Evolutionary conservation across 2,113 vertebrate genomes (phyloP).

Genomic region (Copsychus sechellarum): DNA sequence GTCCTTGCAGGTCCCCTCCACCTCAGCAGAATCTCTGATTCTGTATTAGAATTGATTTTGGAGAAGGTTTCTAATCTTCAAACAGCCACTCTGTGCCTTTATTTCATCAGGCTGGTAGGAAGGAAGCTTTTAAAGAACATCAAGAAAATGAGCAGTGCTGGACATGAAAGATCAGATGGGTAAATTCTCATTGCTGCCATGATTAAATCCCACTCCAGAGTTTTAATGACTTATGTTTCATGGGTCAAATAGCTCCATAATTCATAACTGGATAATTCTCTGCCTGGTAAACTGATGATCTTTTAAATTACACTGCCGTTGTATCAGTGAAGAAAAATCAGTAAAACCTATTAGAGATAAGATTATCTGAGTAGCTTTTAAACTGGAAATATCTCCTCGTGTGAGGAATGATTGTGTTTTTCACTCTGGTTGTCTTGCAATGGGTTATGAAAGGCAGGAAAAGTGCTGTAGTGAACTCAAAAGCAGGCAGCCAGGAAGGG

Average conservation of each 20-base stretch:
- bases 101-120: neutral
- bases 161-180: conserved; percentile 15
- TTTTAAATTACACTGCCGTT: neutral
- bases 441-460: neutral
- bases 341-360: conserved; percentile 5
- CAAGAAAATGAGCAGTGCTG: conserved; percentile 12
- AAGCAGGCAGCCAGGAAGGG: neutral
- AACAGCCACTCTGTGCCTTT: neutral
- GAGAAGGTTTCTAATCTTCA: neutral
- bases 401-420: neutral
- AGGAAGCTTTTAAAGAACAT: conserved; percentile 10
- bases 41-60: neutral
- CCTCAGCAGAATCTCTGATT: neutral
- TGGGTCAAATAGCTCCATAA: conserved; percentile 3
- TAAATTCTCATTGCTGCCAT: neutral
- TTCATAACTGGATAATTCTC: conserved; percentile 7
- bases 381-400: neutral
- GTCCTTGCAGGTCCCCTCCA: neutral
- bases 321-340: neutral
- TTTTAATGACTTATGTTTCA: conserved; percentile 11
- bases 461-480: neutral
- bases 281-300: conserved; percentile 9
- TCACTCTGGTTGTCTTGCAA: neutral
- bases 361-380: neutral
- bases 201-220: conserved; percentile 16